phyloP scores from a whole-genome alignment of 2,113 vertebrate species.

The Rana temporaria region DNA sequence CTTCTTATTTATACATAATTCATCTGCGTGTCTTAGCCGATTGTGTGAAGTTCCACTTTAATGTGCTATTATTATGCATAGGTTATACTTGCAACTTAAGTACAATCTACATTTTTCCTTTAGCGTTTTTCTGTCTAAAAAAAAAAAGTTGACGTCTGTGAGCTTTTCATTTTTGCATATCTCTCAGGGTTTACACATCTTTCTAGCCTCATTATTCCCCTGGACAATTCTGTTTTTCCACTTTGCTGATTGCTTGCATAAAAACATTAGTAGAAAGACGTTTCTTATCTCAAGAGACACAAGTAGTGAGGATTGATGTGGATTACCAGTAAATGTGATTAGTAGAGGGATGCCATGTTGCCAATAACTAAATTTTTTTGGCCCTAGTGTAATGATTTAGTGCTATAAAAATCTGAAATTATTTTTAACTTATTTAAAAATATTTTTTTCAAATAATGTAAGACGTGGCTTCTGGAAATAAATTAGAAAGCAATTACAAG shows the following conservation, averaged over 20 bases:
- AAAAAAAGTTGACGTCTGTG: too few species aligned
- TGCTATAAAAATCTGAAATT: not conserved
- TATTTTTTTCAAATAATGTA: too few species aligned
- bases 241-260: conserved; percentile 21
- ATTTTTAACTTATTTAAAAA: too few species aligned
- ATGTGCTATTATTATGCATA: too few species aligned
- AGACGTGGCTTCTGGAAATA: too few species aligned
- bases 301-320: conserved; percentile 5
- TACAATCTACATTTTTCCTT: too few species aligned
- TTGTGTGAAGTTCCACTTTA: too few species aligned
- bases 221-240: conserved; percentile 16
- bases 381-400: not conserved
- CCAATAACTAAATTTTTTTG: not conserved
- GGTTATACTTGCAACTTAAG: too few species aligned
- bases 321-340: conserved; percentile 22
- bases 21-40: too few species aligned
- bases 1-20: too few species aligned
- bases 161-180: not conserved
- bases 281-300: conserved; percentile 28
- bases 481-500: too few species aligned
- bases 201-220: conserved; percentile 10
- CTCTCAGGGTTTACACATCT: not conserved
- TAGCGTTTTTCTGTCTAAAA: too few species aligned
- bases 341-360: conserved; percentile 16
- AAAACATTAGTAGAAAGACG: conserved; percentile 7